Base-by-base conservation (phyloP, 2,113 vertebrate species). In the Phyllostomus discolor region DNA sequence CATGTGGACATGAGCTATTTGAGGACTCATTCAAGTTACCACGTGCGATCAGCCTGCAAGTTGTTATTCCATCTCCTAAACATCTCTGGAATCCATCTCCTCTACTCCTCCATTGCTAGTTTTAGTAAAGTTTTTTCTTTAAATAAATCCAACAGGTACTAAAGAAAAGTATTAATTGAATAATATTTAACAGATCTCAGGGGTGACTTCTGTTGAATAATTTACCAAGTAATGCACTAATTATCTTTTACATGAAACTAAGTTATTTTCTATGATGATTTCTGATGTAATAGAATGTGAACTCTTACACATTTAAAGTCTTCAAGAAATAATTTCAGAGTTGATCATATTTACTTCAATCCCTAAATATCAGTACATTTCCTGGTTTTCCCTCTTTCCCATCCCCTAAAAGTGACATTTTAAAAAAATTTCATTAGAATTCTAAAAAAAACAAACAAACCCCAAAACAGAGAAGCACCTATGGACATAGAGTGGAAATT, bases 241-340 rank as follows among this genome's bases (percentile, higher is more conserved):
- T 85, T 20, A 70, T 70, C 43, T 88, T 95, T 88, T 17, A 38
- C 31, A 91, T n/a, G 69, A 90, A 76, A 72, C 50, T 70, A 76
- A 46, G 41, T 89, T 35, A 89, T 31, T 76, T 95, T 38, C 83
- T 66, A 26, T 84, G 50, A 90, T 76, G 31, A 72, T 88, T 85
- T 75, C 76, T 26, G 70, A 35, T 72, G 38, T 80, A 66, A 86
- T 9, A 72, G 19, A 82, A 48, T 38, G 11, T 86, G 48, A 85
- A 94, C 35, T n/a, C 72, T 50, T 80, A 64, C 41, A 82, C 50
- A 82, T 22, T 26, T 83, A 95, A 96, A 85, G 24, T 70, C n/a
- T 91, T 84, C 80, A 72, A 50, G 50, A 69, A 75, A 83, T 70
- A 94, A 81, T 52, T 59, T 93, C 52, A 94, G n/a, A 88, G 41